Conservation (phyloP, 2,113 vertebrate species). For the Perca schrenkii region DNA sequence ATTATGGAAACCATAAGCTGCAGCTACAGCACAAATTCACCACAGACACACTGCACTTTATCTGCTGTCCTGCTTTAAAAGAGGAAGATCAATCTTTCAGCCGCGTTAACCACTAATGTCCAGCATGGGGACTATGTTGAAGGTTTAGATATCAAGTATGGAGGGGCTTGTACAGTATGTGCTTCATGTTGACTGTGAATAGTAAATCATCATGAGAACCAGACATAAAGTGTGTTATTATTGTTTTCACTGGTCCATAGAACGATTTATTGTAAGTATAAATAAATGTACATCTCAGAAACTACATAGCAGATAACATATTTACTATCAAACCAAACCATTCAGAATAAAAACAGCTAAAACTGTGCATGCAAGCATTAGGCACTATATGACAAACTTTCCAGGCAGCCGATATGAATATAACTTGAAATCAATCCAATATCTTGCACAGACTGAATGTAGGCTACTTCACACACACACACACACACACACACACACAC, state of each 20-base stretch:
- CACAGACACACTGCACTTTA: slow-evolving; percentile 70
- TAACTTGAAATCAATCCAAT: slow-evolving; percentile 57
- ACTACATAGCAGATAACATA: slow-evolving; percentile 7
- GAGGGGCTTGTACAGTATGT: slow-evolving; percentile 18
- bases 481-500: slow-evolving; percentile 40
- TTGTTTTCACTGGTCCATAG: slow-evolving; percentile 13
- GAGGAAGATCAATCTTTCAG: slow-evolving; percentile 65
- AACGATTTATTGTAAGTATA: slow-evolving; percentile 16
- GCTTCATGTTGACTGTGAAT: slow-evolving; percentile 7
- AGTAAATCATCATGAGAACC: slow-evolving; percentile 25
- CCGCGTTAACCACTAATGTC: slow-evolving; percentile 60
- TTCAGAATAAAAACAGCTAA: slow-evolving; percentile 23
- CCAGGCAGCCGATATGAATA: slow-evolving; percentile 49
- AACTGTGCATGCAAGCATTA: slow-evolving; percentile 20
- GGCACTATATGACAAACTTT: slow-evolving; percentile 42
- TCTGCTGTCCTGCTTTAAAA: slow-evolving; percentile 63
- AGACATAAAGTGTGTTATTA: slow-evolving; percentile 25
- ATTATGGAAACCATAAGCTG: slow-evolving; percentile 79
- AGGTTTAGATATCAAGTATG: slow-evolving; percentile 41
- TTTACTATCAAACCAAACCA: slow-evolving; percentile 40
- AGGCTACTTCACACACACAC: slow-evolving; percentile 47
- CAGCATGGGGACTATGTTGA: slow-evolving; percentile 28
- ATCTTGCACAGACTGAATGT: slow-evolving; percentile 64
- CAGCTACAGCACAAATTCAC: slow-evolving; percentile 81
- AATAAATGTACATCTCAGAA: slow-evolving; percentile 11